Evolutionary conservation across 2,113 vertebrate genomes (phyloP).

Genomic region (Scytalopus superciliaris): DNA sequence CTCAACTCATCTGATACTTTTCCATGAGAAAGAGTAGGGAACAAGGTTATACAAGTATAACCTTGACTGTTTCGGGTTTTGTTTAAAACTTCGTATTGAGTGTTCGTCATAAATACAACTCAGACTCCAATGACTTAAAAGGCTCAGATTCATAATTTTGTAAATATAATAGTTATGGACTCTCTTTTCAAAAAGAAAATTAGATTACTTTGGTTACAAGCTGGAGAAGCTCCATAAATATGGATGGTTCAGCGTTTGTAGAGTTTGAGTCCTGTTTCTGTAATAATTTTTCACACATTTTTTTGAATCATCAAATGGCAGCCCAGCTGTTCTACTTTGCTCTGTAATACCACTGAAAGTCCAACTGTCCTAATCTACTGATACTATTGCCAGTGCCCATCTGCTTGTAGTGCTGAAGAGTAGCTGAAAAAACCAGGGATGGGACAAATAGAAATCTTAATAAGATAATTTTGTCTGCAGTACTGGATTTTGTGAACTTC

Average conservation of each 20-base stretch:
- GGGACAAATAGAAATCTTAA: not conserved
- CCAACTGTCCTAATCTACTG: not conserved
- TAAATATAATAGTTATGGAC: not conserved
- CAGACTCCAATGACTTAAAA: not conserved
- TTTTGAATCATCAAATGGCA: conserved; percentile 4
- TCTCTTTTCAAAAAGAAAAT: not conserved
- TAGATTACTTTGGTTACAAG: not conserved
- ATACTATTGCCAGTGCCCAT: not conserved
- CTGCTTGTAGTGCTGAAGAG: not conserved
- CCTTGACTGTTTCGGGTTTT: not conserved
- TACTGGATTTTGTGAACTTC: not conserved
- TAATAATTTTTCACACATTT: conserved; percentile 34
- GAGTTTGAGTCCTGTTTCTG: not conserved
- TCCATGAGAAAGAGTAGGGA: not conserved
- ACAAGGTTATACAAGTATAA: not conserved
- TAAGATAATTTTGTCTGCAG: not conserved
- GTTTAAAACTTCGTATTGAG: not conserved
- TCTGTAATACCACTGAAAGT: not conserved
- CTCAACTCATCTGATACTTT: not conserved
- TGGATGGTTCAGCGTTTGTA: not conserved
- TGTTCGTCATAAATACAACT: not conserved
- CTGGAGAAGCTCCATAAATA: not conserved
- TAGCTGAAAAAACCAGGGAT: not conserved
- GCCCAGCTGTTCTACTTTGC: conserved; percentile 42
- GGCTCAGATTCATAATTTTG: not conserved